These are phyloP conservation scores for Orchesella flavescens DNA, from an alignment of 2,888 invertebrate species.

Conservation along the genomic window DNA sequence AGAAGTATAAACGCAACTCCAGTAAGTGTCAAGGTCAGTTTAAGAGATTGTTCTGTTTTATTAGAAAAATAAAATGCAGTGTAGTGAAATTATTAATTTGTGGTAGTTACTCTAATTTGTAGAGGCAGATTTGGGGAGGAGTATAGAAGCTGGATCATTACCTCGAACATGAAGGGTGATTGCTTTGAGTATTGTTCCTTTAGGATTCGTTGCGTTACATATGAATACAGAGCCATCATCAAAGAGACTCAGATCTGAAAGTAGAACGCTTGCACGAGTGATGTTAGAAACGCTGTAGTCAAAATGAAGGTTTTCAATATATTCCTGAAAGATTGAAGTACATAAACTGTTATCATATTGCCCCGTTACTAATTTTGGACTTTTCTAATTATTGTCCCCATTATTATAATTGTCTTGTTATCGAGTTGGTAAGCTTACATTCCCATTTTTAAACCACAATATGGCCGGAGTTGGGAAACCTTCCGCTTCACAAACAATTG, in stretches of 20 bases:
- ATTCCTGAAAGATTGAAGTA: constrained; percentile 49
- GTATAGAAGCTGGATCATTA: constrained; percentile 3
- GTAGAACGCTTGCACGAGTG: constrained; percentile 47
- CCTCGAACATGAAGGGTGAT: constrained; percentile 59
- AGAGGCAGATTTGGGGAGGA: no score
- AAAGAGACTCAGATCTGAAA: constrained; percentile 43
- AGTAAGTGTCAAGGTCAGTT: constrained; percentile 33
- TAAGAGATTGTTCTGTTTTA: constrained; percentile 38
- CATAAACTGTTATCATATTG: no score
- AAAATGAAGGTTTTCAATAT: constrained; percentile 38
- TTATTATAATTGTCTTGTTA: no score
- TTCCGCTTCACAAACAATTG: constrained; percentile 59
- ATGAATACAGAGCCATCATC: constrained; percentile 59
- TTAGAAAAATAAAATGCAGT: constrained; percentile 12
- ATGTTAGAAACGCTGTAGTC: constrained; percentile 50
- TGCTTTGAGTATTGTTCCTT: constrained; percentile 59
- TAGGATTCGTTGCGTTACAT: constrained; percentile 66
- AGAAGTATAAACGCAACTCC: constrained; percentile 40
- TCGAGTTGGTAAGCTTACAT: constrained; percentile 37
- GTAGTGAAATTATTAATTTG: no score
- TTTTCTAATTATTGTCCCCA: no score
- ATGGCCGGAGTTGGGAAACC: constrained; percentile 65
- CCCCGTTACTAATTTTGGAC: no score
- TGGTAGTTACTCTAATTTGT: no score
- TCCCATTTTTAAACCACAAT: constrained; percentile 61